phyloP scores from a whole-genome alignment of 2,113 vertebrate genomes.

The Aspiorhynchus laticeps region DNA sequence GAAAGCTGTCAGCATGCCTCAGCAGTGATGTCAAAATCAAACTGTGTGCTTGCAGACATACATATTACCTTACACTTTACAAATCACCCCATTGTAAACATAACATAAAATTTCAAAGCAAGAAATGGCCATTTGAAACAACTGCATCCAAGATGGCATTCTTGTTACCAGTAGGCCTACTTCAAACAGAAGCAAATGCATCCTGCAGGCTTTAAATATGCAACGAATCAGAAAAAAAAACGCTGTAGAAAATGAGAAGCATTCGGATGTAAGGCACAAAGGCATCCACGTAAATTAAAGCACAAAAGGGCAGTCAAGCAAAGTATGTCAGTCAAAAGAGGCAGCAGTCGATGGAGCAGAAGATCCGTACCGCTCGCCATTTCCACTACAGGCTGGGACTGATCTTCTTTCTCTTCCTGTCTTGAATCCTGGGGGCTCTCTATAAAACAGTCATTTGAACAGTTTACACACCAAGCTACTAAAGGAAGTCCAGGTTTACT shows the following conservation, averaged over 20 bases:
- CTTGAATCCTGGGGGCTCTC: constrained; percentile 39
- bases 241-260: neutral
- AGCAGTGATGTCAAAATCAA: neutral
- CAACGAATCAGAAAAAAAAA: neutral
- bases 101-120: constrained; percentile 9
- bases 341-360: constrained; percentile 21
- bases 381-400: constrained; percentile 30
- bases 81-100: neutral
- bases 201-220: constrained; percentile 5
- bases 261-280: constrained; percentile 15
- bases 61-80: neutral
- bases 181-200: neutral
- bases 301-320: constrained; percentile 24
- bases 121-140: neutral
- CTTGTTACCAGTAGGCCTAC: neutral
- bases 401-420: constrained; percentile 23
- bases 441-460: constrained; percentile 42
- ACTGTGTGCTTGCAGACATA: neutral
- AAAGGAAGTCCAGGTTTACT: constrained; percentile 19
- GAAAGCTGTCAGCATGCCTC: neutral
- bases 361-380: constrained; percentile 36
- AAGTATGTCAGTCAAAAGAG: constrained; percentile 10
- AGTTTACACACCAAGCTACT: constrained; percentile 15
- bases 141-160: neutral
- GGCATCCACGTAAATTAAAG: neutral